Conservation (phyloP, 2,113 vertebrate species). For the Coptodon rendalli region DNA sequence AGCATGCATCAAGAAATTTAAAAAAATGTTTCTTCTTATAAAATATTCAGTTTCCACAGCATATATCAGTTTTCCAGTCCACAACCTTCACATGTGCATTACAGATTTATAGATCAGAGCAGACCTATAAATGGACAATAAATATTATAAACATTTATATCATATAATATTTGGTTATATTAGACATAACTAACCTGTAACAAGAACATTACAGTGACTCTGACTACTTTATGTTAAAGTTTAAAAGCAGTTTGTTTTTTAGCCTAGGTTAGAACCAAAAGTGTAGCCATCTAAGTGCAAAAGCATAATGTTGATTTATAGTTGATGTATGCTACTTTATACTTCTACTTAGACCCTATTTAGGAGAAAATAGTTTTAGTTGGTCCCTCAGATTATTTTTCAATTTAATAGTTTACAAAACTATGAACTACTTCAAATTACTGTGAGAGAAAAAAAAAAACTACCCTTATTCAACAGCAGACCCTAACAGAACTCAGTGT, state of each 20-base stretch:
- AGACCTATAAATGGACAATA: neutral
- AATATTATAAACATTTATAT: neutral
- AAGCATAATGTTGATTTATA: neutral
- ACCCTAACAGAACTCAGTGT: neutral
- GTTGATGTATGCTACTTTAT: neutral
- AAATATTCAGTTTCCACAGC: neutral
- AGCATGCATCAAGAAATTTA: neutral
- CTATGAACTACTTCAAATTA: neutral
- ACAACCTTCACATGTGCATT: neutral
- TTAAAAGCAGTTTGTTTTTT: neutral
- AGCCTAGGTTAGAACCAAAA: neutral
- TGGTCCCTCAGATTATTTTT: neutral
- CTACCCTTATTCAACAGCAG: neutral
- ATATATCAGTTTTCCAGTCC: neutral
- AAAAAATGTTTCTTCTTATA: neutral
- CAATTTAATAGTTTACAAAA: neutral
- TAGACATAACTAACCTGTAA: neutral
- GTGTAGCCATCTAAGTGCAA: neutral
- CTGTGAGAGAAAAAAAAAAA: neutral
- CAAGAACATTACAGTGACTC: neutral
- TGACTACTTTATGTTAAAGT: neutral
- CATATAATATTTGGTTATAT: neutral
- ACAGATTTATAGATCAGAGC: neutral
- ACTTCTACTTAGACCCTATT: neutral
- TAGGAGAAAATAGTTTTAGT: neutral